Conservation (phyloP, 2,888 invertebrate species). For the Drosophila greeni region DNA sequence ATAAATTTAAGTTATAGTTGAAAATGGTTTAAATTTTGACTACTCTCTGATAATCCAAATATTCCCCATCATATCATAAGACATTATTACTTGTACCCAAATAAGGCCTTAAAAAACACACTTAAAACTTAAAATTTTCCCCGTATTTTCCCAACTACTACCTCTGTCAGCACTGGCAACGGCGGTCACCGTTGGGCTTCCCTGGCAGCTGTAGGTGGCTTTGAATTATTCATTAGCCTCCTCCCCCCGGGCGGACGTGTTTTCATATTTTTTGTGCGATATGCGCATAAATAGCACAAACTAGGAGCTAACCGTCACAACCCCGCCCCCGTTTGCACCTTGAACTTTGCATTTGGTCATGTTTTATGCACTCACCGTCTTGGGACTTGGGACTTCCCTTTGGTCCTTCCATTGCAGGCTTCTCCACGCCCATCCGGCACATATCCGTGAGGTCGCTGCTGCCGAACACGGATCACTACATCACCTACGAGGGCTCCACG, state of each 20-base stretch:
- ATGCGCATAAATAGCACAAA: conserved; percentile 44
- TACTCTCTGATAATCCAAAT: neutral
- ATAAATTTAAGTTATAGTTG: accelerated
- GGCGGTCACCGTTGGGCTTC: conserved; percentile 1
- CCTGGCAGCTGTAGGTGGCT: neutral
- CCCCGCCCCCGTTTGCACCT: conserved; percentile 28
- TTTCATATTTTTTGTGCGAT: conserved; percentile 45
- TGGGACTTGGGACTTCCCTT: neutral
- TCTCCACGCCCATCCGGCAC: conserved; percentile 89
- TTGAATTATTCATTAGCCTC: conserved; percentile 68
- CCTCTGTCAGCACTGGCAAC: conserved; percentile 33
- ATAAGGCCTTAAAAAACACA: neutral
- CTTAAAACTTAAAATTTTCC: neutral
- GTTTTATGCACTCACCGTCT: conserved; percentile 25
- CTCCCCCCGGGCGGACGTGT: conserved; percentile 38
- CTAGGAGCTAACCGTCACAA: neutral
- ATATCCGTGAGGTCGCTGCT: conserved; percentile 91
- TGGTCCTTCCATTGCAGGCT: conserved; percentile 81
- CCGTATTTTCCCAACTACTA: no score
- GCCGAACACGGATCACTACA: conserved; percentile 95
- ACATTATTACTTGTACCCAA: neutral
- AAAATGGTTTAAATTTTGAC: neutral
- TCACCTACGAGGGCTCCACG: conserved; percentile 98
- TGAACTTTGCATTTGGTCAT: conserved; percentile 37
- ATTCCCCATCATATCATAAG: neutral